Evolutionary conservation across 2,797 vertebrate species (phyloP).

Genomic region (Nannoperca obscura): DNA sequence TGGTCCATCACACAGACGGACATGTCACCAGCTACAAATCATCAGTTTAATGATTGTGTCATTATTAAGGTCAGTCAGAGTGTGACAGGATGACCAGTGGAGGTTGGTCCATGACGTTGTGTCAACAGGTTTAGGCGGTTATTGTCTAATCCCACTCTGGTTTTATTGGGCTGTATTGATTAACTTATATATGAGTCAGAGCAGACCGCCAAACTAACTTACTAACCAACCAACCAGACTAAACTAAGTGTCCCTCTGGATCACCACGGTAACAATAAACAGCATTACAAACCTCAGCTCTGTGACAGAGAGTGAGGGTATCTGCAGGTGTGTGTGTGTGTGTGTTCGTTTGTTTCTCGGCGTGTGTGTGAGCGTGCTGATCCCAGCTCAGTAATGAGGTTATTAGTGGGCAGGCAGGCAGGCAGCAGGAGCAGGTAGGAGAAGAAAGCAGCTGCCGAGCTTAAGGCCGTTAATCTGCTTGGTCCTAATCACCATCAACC

Average conservation of each 20-base stretch:
- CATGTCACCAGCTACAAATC: not conserved
- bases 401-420: conserved; percentile 75
- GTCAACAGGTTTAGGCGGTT: conserved; percentile 1
- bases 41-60: not conserved
- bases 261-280: not conserved
- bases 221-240: not conserved
- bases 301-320: conserved; percentile 28
- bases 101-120: not conserved
- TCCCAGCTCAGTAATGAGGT: conserved; percentile 75
- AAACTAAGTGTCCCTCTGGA: not conserved
- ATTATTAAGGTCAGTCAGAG: not conserved
- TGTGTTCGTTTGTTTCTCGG: not conserved
- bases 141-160: conserved; percentile 25
- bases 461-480: conserved; percentile 82
- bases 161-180: not conserved
- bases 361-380: conserved; percentile 55
- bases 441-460: conserved; percentile 79
- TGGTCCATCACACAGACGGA: not conserved
- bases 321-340: conserved; percentile 33
- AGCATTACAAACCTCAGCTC: conserved; percentile 5
- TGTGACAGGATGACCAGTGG: not conserved
- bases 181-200: not conserved
- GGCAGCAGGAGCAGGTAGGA: conserved; percentile 67
- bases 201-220: not conserved
- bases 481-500: conserved; percentile 82